Conservation (phyloP, 2,888 invertebrate species). For the Craniophora ligustri region DNA sequence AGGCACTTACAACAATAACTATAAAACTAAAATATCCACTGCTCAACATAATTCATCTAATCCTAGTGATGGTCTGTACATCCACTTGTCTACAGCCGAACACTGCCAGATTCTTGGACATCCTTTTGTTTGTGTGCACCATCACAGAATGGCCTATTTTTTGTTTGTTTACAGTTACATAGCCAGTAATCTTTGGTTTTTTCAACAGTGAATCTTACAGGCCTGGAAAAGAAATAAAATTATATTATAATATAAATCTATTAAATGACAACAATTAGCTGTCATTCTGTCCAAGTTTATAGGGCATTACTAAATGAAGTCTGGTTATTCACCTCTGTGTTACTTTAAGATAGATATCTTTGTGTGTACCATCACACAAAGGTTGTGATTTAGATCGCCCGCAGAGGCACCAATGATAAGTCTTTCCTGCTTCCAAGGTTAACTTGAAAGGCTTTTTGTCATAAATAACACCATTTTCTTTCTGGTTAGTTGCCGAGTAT, state of each 20-base stretch:
- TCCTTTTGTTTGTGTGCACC: conserved; percentile 95
- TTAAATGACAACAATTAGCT: neutral
- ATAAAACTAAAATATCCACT: conserved; percentile 12
- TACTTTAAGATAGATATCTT: conserved; percentile 92
- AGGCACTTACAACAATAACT: conserved; percentile 21
- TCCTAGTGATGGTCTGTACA: neutral
- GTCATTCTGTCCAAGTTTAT: too few species aligned
- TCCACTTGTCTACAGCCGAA: conserved; percentile 62
- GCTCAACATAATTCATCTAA: conserved; percentile 19
- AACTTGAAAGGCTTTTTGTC: conserved; percentile 97
- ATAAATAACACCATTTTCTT: conserved; percentile 93
- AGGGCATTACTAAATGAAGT: neutral
- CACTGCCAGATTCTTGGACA: conserved; percentile 89
- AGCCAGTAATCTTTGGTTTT: conserved; percentile 98
- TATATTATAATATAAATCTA: neutral
- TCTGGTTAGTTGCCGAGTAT: conserved; percentile 90
- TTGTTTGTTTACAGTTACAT: conserved; percentile 99
- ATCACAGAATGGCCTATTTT: conserved; percentile 98
- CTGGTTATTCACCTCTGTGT: conserved; percentile 88
- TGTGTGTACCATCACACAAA: conserved; percentile 98
- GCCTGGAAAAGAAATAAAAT: conserved; percentile 82
- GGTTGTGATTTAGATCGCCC: conserved; percentile 98
- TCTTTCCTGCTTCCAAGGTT: conserved; percentile 91
- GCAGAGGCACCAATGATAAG: conserved; percentile 97
- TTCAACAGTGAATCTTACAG: conserved; percentile 94